These are phyloP conservation scores for Tupaia chinensis DNA, from an alignment of 2,113 vertebrate species.

Conservation along the genomic window DNA sequence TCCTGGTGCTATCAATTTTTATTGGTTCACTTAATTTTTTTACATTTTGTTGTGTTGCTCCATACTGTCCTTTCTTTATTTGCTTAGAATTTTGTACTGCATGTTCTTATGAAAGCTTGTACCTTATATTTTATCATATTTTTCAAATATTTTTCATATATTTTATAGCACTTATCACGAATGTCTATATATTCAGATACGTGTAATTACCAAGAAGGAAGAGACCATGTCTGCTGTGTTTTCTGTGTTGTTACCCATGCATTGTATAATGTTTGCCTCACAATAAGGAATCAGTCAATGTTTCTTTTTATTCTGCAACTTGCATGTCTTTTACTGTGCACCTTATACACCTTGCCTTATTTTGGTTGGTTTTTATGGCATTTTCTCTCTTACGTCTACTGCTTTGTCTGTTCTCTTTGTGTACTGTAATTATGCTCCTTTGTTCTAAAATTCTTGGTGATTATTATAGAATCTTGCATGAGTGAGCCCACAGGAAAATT, in stretches of 20 bases:
- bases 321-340: too few species aligned
- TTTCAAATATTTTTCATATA: neutral
- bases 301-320: neutral
- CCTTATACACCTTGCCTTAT: neutral
- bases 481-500: neutral
- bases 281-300: neutral
- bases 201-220: neutral
- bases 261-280: neutral
- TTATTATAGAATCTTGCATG: slow-evolving; percentile 2
- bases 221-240: neutral
- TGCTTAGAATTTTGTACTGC: neutral
- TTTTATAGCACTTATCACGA: neutral
- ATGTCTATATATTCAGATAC: neutral
- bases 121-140: neutral
- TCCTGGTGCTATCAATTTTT: neutral
- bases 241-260: neutral
- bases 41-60: neutral
- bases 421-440: neutral
- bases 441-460: slow-evolving; percentile 48
- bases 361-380: neutral
- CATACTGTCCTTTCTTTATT: neutral
- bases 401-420: neutral
- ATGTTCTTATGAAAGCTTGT: neutral
- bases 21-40: neutral
- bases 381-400: neutral